A percentile compares a stretch with the other conserved stretches of the same genome.
These are phyloP conservation scores for Dallia pectoralis DNA, from an alignment of 2,797 vertebrate species.

Conservation along the genomic window DNA sequence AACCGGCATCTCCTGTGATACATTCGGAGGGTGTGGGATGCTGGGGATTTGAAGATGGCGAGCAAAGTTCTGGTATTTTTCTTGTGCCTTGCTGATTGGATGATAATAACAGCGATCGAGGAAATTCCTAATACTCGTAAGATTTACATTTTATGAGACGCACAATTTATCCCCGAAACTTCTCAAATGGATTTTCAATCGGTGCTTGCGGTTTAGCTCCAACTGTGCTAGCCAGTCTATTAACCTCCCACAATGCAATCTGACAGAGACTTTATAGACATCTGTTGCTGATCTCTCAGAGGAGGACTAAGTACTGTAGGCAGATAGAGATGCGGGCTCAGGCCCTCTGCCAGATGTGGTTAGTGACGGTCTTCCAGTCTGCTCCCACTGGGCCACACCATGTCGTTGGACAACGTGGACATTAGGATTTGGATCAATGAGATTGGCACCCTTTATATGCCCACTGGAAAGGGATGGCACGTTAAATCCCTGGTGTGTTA, in stretches of 20 bases:
- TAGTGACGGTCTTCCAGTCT: constrained; percentile 19
- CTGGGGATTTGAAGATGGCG: not conserved
- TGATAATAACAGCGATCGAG: not conserved
- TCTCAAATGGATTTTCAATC: not conserved
- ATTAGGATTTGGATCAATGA: too few species aligned
- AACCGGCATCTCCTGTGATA: not conserved
- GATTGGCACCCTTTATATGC: too few species aligned
- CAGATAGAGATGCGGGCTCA: constrained; percentile 23
- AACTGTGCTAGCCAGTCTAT: constrained; percentile 6
- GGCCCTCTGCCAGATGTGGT: constrained; percentile 24
- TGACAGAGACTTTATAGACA: constrained; percentile 30
- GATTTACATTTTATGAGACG: not conserved
- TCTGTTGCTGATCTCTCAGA: constrained; percentile 15
- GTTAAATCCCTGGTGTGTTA: not conserved
- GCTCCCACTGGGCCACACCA: too few species aligned
- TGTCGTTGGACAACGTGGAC: too few species aligned
- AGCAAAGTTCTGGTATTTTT: not conserved
- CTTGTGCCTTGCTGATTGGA: not conserved
- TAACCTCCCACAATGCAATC: constrained; percentile 19
- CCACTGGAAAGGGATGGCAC: not conserved
- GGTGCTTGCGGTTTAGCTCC: not conserved
- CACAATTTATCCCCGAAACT: not conserved
- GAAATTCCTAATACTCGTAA: not conserved
- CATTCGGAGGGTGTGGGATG: not conserved
- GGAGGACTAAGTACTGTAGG: constrained; percentile 23